A percentile compares a stretch with the other conserved stretches of the same genome.
phyloP scores from a whole-genome alignment of 2,888 invertebrate species.

The Acrobasis repandana region DNA sequence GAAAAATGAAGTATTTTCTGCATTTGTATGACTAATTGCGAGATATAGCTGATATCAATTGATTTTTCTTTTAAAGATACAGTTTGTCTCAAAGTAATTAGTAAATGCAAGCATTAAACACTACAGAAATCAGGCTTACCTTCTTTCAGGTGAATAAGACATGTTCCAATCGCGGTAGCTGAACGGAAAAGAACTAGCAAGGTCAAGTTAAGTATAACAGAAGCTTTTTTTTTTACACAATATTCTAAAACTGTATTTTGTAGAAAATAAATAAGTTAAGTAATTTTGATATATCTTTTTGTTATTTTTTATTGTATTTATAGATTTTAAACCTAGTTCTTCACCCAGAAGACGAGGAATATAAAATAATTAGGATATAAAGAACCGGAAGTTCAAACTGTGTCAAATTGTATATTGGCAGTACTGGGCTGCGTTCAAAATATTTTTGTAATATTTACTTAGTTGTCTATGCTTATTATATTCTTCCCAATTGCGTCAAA shows the following conservation, averaged over 20 bases:
- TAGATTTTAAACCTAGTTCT: slow-evolving; percentile 38
- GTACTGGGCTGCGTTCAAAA: slow-evolving; percentile 23
- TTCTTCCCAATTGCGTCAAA: too few relatives aligned
- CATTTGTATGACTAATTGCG: slow-evolving; percentile 40
- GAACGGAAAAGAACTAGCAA: slow-evolving; percentile 87
- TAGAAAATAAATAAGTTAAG: background rate
- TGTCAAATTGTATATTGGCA: slow-evolving; percentile 51
- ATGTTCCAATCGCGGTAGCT: slow-evolving; percentile 91
- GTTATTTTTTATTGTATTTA: slow-evolving; percentile 48
- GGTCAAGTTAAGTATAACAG: slow-evolving; percentile 81
- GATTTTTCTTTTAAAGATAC: slow-evolving; percentile 27
- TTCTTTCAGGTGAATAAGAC: slow-evolving; percentile 91
- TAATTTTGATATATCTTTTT: slow-evolving; percentile 45
- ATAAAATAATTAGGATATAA: slow-evolving; percentile 59
- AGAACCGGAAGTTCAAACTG: slow-evolving; percentile 67
- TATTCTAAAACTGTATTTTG: slow-evolving; percentile 29
- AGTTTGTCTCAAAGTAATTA: slow-evolving; percentile 38
- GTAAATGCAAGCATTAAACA: slow-evolving; percentile 47
- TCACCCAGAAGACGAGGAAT: slow-evolving; percentile 47
- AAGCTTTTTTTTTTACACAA: slow-evolving; percentile 62
- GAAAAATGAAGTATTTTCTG: slow-evolving; percentile 53
- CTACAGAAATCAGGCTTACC: slow-evolving; percentile 84
- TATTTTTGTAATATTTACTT: background rate
- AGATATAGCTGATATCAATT: slow-evolving; percentile 26
- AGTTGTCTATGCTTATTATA: slow-evolving; percentile 20